Percentiles rank a stretch among this genome's conserved stretches.
These are phyloP conservation scores for Dendrolimus pini DNA, from an alignment of 2,888 invertebrate genomes.

Conservation along the genomic window DNA sequence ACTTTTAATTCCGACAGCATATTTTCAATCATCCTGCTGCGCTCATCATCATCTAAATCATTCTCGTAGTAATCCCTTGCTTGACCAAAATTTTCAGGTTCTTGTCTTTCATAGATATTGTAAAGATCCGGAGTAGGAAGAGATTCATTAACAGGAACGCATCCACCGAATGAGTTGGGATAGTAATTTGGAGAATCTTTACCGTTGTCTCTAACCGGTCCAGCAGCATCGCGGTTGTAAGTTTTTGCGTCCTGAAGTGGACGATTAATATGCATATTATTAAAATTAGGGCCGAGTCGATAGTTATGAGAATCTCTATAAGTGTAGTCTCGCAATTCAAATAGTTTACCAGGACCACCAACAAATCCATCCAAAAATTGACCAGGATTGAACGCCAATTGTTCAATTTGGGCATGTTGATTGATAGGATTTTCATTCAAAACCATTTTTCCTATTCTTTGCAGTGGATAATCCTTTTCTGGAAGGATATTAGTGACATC, in stretches of 20 bases:
- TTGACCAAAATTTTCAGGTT: slow-evolving; percentile 91
- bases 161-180: slow-evolving; percentile 94
- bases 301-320: slow-evolving; percentile 89
- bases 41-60: slow-evolving; percentile 83
- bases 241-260: slow-evolving; percentile 81
- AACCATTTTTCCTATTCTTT: slow-evolving; percentile 86
- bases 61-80: slow-evolving; percentile 84
- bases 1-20: slow-evolving; percentile 82
- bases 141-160: slow-evolving; percentile 78
- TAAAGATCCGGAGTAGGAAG: slow-evolving; percentile 56
- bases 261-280: slow-evolving; percentile 93
- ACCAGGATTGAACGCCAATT: slow-evolving; percentile 89
- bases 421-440: slow-evolving; percentile 90
- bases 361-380: slow-evolving; percentile 92
- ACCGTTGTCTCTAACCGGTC: slow-evolving; percentile 83
- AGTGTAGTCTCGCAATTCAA: slow-evolving; percentile 86
- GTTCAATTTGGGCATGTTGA: slow-evolving; percentile 93
- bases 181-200: slow-evolving; percentile 92
- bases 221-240: slow-evolving; percentile 90
- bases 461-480: slow-evolving; percentile 82
- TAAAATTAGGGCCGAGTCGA: slow-evolving; percentile 91
- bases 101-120: slow-evolving; percentile 80
- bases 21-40: slow-evolving; percentile 83
- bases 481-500: slow-evolving; percentile 93
- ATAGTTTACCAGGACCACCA: slow-evolving; percentile 91